Evolutionary conservation across 2,888 invertebrate species (phyloP).

Genomic region (Chrysolina haemoptera): DNA sequence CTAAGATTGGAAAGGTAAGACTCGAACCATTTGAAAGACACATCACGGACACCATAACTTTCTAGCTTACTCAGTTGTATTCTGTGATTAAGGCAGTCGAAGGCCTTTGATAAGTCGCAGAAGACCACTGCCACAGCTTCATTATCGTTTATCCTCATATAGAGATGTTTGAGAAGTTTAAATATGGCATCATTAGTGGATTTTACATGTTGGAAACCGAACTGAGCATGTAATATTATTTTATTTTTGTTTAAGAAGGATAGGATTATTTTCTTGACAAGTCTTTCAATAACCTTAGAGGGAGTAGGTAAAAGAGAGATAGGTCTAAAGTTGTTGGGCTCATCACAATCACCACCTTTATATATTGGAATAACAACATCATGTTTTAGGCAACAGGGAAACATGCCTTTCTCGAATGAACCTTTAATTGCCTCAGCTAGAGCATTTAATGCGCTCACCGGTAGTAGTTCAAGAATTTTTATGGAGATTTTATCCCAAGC

Average conservation of each 20-base stretch:
- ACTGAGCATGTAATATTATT: too few species aligned
- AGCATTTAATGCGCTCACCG: conserved; percentile 22
- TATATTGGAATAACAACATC: conserved; percentile 9
- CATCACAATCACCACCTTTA: conserved; percentile 13
- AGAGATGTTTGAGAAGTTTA: too few species aligned
- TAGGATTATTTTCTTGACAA: not conserved
- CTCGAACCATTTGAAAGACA: too few species aligned
- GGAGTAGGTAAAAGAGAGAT: conserved; percentile 19
- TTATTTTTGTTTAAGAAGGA: too few species aligned
- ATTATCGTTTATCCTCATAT: too few species aligned
- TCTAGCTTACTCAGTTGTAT: too few species aligned
- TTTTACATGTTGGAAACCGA: too few species aligned
- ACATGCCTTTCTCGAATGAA: conserved; percentile 11
- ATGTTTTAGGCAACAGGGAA: not conserved
- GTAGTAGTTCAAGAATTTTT: conserved; percentile 22
- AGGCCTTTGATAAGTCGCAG: too few species aligned
- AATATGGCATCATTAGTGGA: too few species aligned
- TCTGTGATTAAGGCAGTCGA: too few species aligned
- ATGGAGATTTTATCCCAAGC: conserved; percentile 14
- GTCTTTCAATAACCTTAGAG: not conserved
- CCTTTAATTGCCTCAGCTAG: conserved; percentile 22
- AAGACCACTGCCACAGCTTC: not conserved
- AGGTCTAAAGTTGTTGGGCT: conserved; percentile 23
- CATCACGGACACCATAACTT: too few species aligned
- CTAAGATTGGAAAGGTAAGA: too few species aligned